Percentiles rank a stretch among this genome's conserved stretches.
These are phyloP conservation scores for Colistium nudipinnis DNA, from an alignment of 2,113 vertebrate species.

Conservation along the genomic window DNA sequence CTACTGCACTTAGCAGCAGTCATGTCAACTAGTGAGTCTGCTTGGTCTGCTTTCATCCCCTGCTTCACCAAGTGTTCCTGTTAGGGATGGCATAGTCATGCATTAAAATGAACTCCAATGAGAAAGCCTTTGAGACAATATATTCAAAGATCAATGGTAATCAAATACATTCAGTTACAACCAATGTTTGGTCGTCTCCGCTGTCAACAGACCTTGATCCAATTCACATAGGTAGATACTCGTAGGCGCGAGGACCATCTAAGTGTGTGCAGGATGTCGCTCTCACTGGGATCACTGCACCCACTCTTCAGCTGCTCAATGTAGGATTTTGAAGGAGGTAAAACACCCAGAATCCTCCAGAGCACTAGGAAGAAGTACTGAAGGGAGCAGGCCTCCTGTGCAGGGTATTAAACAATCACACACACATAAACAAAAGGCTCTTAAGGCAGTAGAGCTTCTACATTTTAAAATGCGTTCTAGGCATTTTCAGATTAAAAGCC, in stretches of 20 bases:
- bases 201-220: constrained; percentile 89
- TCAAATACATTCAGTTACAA: not conserved
- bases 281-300: constrained; percentile 89
- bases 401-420: not conserved
- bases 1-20: constrained; percentile 89
- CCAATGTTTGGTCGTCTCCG: not conserved
- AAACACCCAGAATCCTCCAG: constrained; percentile 93
- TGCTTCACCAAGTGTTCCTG: constrained; percentile 94
- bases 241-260: constrained; percentile 96
- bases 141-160: not conserved
- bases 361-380: constrained; percentile 97
- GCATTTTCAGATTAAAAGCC: not conserved
- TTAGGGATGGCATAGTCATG: not conserved
- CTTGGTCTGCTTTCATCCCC: constrained; percentile 94
- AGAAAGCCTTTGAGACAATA: not conserved
- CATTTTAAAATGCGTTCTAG: not conserved
- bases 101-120: not conserved
- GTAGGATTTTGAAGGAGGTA: constrained; percentile 93
- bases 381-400: constrained; percentile 95
- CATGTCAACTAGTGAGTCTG: constrained; percentile 87
- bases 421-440: not conserved
- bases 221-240: constrained; percentile 87
- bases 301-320: constrained; percentile 91
- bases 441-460: not conserved
- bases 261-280: constrained; percentile 93